phyloP scores from a whole-genome alignment of 2,797 vertebrate species.

The Sebastes vulpes region DNA sequence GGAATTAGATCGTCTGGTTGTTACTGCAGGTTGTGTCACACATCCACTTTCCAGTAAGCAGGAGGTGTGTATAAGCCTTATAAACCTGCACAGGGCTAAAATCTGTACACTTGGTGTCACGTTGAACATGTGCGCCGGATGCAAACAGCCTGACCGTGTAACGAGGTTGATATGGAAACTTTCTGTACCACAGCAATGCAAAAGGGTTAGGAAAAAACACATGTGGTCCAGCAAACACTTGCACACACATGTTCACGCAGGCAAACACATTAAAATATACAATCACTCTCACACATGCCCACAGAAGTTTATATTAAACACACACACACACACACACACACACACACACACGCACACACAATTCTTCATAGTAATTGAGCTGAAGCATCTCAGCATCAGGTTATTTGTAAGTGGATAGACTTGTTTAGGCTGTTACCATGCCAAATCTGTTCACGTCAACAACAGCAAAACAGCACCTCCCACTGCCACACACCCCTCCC shows the following conservation, averaged over 20 bases:
- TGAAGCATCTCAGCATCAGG: neutral
- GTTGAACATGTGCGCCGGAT: conserved; percentile 58
- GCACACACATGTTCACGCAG: neutral
- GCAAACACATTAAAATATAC: conserved; percentile 3
- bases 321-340: neutral
- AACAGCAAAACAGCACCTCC: neutral
- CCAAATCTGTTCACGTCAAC: conserved; percentile 11
- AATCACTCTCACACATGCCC: neutral
- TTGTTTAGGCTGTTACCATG: conserved; percentile 1
- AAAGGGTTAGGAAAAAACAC: conserved; percentile 1
- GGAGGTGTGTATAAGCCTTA: conserved; percentile 18
- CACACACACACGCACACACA: neutral
- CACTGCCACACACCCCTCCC: neutral
- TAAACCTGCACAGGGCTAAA: conserved; percentile 30
- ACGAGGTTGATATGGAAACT: conserved; percentile 56
- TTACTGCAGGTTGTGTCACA: conserved; percentile 57
- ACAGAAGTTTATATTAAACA: neutral
- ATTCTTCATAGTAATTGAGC: neutral
- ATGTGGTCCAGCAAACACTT: neutral
- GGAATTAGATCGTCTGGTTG: conserved; percentile 58
- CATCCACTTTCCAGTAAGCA: conserved; percentile 51
- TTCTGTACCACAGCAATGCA: conserved; percentile 25
- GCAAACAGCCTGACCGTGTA: conserved; percentile 41
- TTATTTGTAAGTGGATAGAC: neutral
- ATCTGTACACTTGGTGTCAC: conserved; percentile 13